Percentiles rank a stretch among this genome's conserved stretches.
phyloP scores from a whole-genome alignment of 1,140 invertebrate species.

The Hormaphis cornu region DNA sequence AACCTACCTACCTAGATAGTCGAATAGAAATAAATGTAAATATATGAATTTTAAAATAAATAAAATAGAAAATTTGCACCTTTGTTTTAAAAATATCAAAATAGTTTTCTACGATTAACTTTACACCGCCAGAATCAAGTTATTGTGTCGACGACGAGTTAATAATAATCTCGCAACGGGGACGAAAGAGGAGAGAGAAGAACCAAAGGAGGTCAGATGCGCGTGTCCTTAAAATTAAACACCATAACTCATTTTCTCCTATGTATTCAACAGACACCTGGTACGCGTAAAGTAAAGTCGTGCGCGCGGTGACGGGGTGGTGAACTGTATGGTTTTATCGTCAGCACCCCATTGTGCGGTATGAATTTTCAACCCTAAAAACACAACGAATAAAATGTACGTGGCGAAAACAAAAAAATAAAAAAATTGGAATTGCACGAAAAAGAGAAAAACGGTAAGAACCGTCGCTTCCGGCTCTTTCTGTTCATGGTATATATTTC shows the following conservation, averaged over 20 bases:
- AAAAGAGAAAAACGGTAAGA: conserved; percentile 15
- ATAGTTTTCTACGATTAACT: too few relatives aligned
- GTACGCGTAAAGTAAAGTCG: neutral
- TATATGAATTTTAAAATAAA: too few relatives aligned
- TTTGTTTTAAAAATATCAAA: too few relatives aligned
- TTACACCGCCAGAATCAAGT: too few relatives aligned
- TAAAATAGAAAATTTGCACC: too few relatives aligned
- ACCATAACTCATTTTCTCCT: conserved; percentile 13
- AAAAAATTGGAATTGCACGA: neutral
- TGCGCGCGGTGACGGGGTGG: neutral
- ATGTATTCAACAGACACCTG: conserved; percentile 22
- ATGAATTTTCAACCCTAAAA: conserved; percentile 19
- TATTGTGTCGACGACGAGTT: too few relatives aligned
- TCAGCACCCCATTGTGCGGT: conserved; percentile 16
- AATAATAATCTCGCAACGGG: neutral
- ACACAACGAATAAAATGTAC: conserved; percentile 24
- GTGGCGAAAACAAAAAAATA: too few relatives aligned
- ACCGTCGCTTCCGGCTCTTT: conserved; percentile 25
- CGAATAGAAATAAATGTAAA: too few relatives aligned
- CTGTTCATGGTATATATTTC: conserved; percentile 14
- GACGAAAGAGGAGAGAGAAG: neutral
- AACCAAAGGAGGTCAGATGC: neutral
- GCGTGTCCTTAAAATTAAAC: conserved; percentile 20
- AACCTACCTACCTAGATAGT: too few relatives aligned
- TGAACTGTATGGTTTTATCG: conserved; percentile 10